phyloP scores from a whole-genome alignment of 2,797 vertebrate genomes.

The Pangasius sanitwongsei region DNA sequence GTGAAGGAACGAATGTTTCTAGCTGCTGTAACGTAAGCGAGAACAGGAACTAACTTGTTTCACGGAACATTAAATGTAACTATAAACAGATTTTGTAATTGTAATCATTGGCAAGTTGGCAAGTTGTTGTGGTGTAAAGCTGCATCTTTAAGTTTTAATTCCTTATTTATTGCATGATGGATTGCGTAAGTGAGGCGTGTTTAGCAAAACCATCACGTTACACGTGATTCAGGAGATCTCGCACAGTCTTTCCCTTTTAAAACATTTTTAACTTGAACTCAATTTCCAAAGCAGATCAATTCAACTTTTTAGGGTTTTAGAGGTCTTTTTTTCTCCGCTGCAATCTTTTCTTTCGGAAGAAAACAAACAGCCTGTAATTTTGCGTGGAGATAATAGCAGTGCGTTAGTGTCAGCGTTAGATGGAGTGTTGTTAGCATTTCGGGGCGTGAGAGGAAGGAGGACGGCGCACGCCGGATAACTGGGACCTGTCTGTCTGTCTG shows the following conservation, averaged over 20 bases:
- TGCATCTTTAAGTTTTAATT: neutral
- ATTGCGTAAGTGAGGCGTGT: too few species aligned
- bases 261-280: neutral
- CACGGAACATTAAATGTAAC: too few species aligned
- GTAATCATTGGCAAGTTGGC: too few species aligned
- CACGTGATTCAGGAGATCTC: too few species aligned
- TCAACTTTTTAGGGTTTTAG: neutral
- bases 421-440: constrained; percentile 14
- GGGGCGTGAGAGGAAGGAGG: neutral
- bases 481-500: constrained; percentile 16
- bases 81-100: too few species aligned
- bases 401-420: neutral
- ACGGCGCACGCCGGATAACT: neutral
- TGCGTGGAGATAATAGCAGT: neutral
- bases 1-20: too few species aligned
- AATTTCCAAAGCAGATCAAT: too few species aligned
- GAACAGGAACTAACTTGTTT: too few species aligned
- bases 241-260: neutral
- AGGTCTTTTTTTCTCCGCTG: neutral
- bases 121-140: neutral
- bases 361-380: constrained; percentile 1
- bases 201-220: too few species aligned
- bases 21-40: too few species aligned
- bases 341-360: neutral
- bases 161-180: too few species aligned